Percentiles rank a stretch among this genome's conserved stretches.
phyloP scores from a whole-genome alignment of 2,888 invertebrate genomes.

The Strigamia maritima region DNA sequence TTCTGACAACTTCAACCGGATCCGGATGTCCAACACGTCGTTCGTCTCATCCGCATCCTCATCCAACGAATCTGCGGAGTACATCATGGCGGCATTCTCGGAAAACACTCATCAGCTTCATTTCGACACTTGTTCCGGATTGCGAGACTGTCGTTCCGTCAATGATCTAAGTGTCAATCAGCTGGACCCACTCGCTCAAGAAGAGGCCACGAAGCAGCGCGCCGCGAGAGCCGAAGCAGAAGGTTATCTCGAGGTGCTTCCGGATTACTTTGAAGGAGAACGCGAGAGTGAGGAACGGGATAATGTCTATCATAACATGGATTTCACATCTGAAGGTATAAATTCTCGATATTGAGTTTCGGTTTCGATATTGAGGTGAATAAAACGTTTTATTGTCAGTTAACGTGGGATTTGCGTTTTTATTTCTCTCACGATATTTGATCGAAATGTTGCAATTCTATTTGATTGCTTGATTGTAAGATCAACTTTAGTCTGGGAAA shows the following conservation, averaged over 20 bases:
- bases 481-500: too few relatives aligned
- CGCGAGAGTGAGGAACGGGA: constrained; percentile 18
- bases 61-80: constrained; percentile 25
- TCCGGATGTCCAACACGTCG: not conserved
- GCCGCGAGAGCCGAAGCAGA: constrained; percentile 24
- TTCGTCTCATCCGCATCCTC: not conserved
- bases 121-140: not conserved
- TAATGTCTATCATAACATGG: constrained; percentile 37
- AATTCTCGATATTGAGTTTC: too few relatives aligned
- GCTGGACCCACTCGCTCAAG: not conserved
- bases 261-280: constrained; percentile 39
- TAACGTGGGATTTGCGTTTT: too few relatives aligned
- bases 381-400: too few relatives aligned
- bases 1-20: not conserved
- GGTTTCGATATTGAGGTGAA: too few relatives aligned
- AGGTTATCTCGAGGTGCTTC: constrained; percentile 41
- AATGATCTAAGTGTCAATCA: not conserved
- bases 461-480: too few relatives aligned
- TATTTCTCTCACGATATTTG: too few relatives aligned
- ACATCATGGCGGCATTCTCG: constrained; percentile 32
- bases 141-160: not conserved
- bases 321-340: constrained; percentile 7
- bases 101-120: not conserved
- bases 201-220: constrained; percentile 9
- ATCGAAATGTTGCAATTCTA: too few relatives aligned